Evolutionary conservation across 1,140 invertebrate species (phyloP).

Genomic region (Zophobas morio): DNA sequence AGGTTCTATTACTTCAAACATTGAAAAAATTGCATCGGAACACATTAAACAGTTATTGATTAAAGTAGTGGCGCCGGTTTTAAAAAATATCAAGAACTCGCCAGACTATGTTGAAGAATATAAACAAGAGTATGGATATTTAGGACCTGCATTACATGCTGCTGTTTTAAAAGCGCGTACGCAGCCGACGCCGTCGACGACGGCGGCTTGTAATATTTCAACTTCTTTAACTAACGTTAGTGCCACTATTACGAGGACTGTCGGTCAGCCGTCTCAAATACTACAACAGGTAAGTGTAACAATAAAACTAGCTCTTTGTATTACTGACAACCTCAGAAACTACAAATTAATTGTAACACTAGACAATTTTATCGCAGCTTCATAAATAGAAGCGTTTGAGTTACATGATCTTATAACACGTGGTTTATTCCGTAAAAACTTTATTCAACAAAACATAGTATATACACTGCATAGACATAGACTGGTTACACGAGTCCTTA

Average conservation of each 20-base stretch:
- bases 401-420: too few relatives aligned
- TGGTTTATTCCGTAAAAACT: too few relatives aligned
- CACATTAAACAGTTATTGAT: slow-evolving; percentile 92
- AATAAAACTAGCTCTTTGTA: neutral
- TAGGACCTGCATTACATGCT: slow-evolving; percentile 84
- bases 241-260: slow-evolving; percentile 68
- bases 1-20: slow-evolving; percentile 75
- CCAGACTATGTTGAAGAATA: slow-evolving; percentile 93
- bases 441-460: too few relatives aligned
- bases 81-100: slow-evolving; percentile 82
- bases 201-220: slow-evolving; percentile 53
- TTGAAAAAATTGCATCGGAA: slow-evolving; percentile 93
- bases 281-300: slow-evolving; percentile 67
- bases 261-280: slow-evolving; percentile 69
- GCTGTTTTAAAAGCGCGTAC: slow-evolving; percentile 86
- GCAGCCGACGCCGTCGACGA: slow-evolving; percentile 69
- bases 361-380: too few relatives aligned
- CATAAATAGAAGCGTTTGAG: too few relatives aligned
- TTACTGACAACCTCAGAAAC: too few relatives aligned
- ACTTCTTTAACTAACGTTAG: slow-evolving; percentile 65
- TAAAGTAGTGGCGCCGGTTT: slow-evolving; percentile 89
- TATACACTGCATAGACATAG: too few relatives aligned
- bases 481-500: too few relatives aligned
- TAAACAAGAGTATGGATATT: slow-evolving; percentile 70
- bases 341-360: too few relatives aligned